These are phyloP conservation scores for Furcifer pardalis DNA, from an alignment of 2,797 vertebrate genomes.

Conservation along the genomic window DNA sequence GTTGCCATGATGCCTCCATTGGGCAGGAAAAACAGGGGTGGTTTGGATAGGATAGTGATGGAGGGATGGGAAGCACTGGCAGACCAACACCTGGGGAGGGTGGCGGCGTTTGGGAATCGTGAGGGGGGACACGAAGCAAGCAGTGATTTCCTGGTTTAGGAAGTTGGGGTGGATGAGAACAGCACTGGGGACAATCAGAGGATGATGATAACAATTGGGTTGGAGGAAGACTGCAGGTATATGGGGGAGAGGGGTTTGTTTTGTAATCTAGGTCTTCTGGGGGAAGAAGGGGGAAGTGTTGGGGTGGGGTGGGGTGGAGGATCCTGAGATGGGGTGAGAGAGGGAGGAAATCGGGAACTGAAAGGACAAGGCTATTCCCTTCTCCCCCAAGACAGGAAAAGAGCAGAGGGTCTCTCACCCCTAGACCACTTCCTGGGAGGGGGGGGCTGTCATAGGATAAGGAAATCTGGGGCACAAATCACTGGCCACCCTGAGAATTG, in stretches of 20 bases:
- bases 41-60: background rate
- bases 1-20: background rate
- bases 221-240: background rate
- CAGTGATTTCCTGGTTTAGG: background rate
- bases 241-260: no score
- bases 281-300: background rate
- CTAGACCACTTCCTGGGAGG: no score
- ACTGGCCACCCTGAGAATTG: no score
- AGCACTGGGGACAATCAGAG: no score
- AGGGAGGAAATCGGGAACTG: no score
- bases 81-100: background rate
- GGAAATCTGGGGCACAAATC: background rate
- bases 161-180: background rate
- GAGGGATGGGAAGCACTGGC: background rate
- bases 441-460: background rate
- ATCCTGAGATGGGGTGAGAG: background rate
- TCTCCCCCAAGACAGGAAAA: no score
- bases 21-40: no score
- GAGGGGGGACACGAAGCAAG: no score
- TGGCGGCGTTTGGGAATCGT: accelerated
- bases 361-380: no score
- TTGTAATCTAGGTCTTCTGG: background rate
- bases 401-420: background rate
- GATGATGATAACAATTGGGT: background rate
- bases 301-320: background rate